Evolutionary conservation across 1,140 invertebrate genomes (phyloP).

Genomic region (Drosophila kurseongensis): DNA sequence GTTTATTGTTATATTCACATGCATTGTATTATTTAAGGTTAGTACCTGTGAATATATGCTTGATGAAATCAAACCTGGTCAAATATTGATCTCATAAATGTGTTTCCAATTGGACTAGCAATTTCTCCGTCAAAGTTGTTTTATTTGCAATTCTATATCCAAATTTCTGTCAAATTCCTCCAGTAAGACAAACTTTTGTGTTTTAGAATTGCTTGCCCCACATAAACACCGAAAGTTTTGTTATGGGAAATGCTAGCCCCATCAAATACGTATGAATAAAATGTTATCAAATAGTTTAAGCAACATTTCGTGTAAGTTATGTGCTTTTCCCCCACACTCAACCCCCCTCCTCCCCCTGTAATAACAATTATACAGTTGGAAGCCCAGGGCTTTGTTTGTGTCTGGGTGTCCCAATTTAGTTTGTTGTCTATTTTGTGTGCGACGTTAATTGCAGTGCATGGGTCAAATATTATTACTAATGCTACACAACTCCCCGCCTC

Average conservation of each 20-base stretch:
- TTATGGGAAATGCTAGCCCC: constrained; percentile 16
- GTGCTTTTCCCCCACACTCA: not conserved
- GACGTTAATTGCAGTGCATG: constrained; percentile 77
- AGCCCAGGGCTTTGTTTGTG: constrained; percentile 8
- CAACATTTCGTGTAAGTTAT: constrained; percentile 51
- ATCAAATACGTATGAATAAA: constrained; percentile 34
- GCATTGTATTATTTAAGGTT: too few species aligned
- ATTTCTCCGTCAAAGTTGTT: constrained; percentile 4
- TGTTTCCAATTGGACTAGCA: constrained; percentile 18
- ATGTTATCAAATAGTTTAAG: constrained; percentile 55
- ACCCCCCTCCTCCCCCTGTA: constrained; percentile 8
- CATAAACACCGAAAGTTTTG: constrained; percentile 45
- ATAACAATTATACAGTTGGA: constrained; percentile 67
- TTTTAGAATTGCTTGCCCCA: constrained; percentile 27
- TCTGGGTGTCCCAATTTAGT: constrained; percentile 60
- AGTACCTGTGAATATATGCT: not conserved
- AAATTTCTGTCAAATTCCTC: constrained; percentile 26
- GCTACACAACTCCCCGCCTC: constrained; percentile 16
- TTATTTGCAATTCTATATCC: constrained; percentile 16
- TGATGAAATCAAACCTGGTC: not conserved
- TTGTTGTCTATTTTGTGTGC: constrained; percentile 66
- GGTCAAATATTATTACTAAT: constrained; percentile 79
- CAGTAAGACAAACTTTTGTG: constrained; percentile 18
- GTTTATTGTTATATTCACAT: too few species aligned
- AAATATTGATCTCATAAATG: constrained; percentile 5